These are phyloP conservation scores for Pollimyrus isidori DNA, from an alignment of 2,113 vertebrate genomes.

Conservation along the genomic window DNA sequence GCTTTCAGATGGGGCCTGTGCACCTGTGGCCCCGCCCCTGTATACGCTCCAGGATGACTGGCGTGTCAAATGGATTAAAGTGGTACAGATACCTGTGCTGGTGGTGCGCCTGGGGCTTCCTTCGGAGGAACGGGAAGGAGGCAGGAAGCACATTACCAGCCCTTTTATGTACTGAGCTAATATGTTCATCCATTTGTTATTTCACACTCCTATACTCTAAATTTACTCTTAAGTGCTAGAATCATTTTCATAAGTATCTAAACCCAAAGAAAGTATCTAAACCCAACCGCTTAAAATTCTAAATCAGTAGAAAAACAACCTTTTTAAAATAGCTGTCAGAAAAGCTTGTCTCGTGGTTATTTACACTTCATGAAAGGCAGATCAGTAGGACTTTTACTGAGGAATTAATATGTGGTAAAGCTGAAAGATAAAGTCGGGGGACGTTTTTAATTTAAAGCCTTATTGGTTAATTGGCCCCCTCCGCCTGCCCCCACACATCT, in stretches of 20 bases:
- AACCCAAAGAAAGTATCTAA: not conserved
- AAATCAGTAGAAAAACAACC: not conserved
- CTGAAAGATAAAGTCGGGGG: not conserved
- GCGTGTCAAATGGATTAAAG: not conserved
- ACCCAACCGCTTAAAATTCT: not conserved
- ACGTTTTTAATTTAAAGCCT: constrained; percentile 18
- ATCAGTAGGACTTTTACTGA: not conserved
- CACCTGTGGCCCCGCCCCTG: not conserved
- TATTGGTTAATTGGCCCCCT: constrained; percentile 13
- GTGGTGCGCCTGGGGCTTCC: not conserved
- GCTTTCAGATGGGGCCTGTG: not conserved
- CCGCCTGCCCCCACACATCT: not conserved
- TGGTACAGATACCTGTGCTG: not conserved
- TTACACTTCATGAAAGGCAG: not conserved
- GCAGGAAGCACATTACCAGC: not conserved
- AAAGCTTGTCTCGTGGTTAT: not conserved
- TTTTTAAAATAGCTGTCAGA: not conserved
- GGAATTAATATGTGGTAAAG: not conserved
- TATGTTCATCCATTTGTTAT: constrained; percentile 14
- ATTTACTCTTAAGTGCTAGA: constrained; percentile 3
- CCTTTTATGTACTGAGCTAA: not conserved
- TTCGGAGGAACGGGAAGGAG: not conserved
- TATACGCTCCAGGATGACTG: not conserved
- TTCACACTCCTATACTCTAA: not conserved
- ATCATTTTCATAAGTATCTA: not conserved